These are phyloP conservation scores for Drosophila quadrilineata DNA, from an alignment of 1,140 invertebrate genomes.

Conservation along the genomic window DNA sequence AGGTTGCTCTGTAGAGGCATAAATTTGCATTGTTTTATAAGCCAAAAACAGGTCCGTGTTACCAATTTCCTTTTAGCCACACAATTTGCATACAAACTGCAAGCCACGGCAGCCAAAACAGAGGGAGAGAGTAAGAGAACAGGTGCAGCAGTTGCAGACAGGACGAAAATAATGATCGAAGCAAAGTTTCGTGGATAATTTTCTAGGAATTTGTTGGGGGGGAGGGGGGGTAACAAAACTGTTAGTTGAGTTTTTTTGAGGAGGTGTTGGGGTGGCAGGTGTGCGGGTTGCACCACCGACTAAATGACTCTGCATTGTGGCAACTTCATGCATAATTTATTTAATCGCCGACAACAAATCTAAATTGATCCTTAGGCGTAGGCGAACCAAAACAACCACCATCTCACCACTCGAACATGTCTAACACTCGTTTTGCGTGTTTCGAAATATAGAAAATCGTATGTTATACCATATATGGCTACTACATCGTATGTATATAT, in stretches of 20 bases:
- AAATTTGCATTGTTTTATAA: conserved; percentile 73
- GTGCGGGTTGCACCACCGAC: conserved; percentile 13
- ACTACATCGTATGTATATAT: not conserved
- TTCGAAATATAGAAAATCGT: conserved; percentile 11
- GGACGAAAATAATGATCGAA: conserved; percentile 21
- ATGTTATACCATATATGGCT: not conserved
- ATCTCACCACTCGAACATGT: conserved; percentile 22
- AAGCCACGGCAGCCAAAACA: conserved; percentile 12
- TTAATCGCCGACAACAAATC: conserved; percentile 78
- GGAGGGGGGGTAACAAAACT: conserved; percentile 7
- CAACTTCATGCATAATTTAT: conserved; percentile 73
- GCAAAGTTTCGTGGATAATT: conserved; percentile 20
- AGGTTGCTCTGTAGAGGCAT: conserved; percentile 51
- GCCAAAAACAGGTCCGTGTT: conserved; percentile 21
- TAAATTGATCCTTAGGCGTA: conserved; percentile 76
- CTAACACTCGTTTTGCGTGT: conserved; percentile 62
- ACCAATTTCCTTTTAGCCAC: conserved; percentile 36
- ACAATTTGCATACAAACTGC: conserved; percentile 67
- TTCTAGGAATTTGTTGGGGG: conserved; percentile 11
- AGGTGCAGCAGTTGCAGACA: not conserved
- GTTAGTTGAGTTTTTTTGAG: not conserved
- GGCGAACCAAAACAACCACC: conserved; percentile 29
- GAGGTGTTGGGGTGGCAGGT: not conserved
- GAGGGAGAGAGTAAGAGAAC: not conserved
- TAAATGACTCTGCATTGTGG: conserved; percentile 13